Evolutionary conservation across 2,113 vertebrate species (phyloP).

Genomic region (Butastur rufipennis): DNA sequence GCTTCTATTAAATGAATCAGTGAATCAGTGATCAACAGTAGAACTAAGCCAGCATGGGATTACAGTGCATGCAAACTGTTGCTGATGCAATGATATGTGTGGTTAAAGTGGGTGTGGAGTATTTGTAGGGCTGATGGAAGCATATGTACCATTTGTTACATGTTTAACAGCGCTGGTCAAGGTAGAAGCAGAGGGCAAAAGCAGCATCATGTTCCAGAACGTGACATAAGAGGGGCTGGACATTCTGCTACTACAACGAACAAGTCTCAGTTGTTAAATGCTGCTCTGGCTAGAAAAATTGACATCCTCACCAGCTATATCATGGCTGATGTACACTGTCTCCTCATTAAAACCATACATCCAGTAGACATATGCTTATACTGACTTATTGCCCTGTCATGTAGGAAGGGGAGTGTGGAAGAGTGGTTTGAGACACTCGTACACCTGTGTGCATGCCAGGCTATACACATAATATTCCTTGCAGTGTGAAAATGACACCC

Average conservation of each 20-base stretch:
- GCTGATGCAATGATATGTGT: not conserved
- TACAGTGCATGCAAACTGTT: not conserved
- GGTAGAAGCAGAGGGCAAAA: not conserved
- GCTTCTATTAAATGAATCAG: not conserved
- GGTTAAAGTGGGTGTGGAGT: not conserved
- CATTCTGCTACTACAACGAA: not conserved
- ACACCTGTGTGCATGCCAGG: not conserved
- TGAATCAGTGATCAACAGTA: not conserved
- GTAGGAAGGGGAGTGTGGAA: not conserved
- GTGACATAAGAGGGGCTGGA: not conserved
- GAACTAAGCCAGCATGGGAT: not conserved
- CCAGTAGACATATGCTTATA: not conserved
- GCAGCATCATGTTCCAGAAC: accelerated
- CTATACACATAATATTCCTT: not conserved
- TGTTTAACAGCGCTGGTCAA: not conserved
- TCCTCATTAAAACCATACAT: not conserved
- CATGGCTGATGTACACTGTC: not conserved
- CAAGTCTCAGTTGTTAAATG: not conserved
- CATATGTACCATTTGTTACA: not conserved
- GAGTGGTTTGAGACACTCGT: not conserved
- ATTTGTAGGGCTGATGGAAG: not conserved
- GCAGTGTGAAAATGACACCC: not conserved
- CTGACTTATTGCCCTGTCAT: not conserved
- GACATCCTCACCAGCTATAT: not conserved
- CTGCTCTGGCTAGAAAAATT: not conserved